A percentile compares a stretch with the other conserved stretches of the same genome.
Conservation (phyloP, 1,140 invertebrate species). For the Mycetomoellerius zeteki region DNA sequence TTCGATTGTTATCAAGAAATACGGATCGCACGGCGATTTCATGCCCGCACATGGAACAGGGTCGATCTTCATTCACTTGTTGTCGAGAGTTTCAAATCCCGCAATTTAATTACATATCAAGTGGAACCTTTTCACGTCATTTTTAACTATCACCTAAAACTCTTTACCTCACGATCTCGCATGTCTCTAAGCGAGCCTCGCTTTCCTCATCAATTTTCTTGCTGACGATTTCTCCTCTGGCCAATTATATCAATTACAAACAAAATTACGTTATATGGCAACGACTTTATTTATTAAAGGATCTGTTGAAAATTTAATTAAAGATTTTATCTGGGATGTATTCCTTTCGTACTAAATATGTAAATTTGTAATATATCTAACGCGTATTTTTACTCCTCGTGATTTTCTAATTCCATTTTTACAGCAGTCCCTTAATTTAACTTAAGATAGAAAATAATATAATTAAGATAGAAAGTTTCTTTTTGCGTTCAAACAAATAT, state of each 20-base stretch:
- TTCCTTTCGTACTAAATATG: not conserved
- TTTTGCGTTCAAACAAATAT: not conserved
- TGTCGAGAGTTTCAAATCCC: not conserved
- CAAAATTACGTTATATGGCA: not conserved
- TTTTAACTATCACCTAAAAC: constrained; percentile 39
- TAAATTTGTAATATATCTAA: not conserved
- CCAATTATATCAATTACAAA: constrained; percentile 18
- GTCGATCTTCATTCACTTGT: constrained; percentile 17
- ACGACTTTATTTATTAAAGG: constrained; percentile 2
- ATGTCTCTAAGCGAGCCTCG: not conserved
- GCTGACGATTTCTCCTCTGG: constrained; percentile 9
- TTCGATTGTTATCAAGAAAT: constrained; percentile 42
- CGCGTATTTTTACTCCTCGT: not conserved
- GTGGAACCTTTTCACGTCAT: not conserved
- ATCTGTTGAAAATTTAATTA: constrained; percentile 13
- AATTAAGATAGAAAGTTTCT: not conserved
- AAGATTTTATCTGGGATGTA: not conserved
- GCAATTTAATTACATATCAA: constrained; percentile 35
- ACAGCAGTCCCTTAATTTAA: not conserved
- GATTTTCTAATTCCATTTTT: not conserved
- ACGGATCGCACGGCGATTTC: constrained; percentile 33
- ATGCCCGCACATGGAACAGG: constrained; percentile 4
- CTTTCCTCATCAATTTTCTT: not conserved
- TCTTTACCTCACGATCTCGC: not conserved
- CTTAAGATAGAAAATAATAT: constrained; percentile 3